Evolutionary conservation across 2,113 vertebrate genomes (phyloP), one percentile per base, ranked within the genome.

Genomic region (Plestiodon gilberti): DNA sequence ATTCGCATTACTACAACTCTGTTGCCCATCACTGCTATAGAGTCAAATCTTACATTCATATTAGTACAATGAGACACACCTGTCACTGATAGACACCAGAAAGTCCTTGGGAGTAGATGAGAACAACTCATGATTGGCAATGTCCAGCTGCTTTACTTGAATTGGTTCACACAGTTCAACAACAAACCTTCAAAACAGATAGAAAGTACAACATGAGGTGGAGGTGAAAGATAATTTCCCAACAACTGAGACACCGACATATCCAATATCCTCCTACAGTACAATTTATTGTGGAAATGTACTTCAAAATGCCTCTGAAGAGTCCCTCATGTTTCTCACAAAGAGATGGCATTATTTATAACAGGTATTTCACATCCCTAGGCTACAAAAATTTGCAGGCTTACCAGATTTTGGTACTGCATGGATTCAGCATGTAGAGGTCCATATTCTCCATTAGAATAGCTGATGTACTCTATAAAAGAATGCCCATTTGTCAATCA

Each of bases 361-460:
- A n/a, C n/a, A 35, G 76, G 55, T 10, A 25, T n/a, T 55, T 20
- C 61, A 15, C 11, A 40, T 43, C 25, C 38, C 38, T 18, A 7
- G 8, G 9, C 13, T 65, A 65, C 14, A 67, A 14, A 18, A 38
- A 52, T 30, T 7, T 30, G n/a, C 35, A n/a, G 89, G 95, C 98
- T 95, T 93, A 99, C 99, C 99, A 99, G 92, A 99, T 99, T 96
- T 99, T 99, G 93, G 98, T 98, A 96, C 99, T 99, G 96, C 99
- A 99, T 33, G 99, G 99, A 95, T 99, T 99, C 84, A 99, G 93
- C 99, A 99, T 99, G 91, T 99, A 99, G 84, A 99, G 97, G 84
- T 99, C 99, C 98, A 99, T 99, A 81, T 99, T 99, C 95, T 99
- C 98, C 96, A 98, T 99, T 81, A 99, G 96, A 96, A 99, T 99